These are phyloP conservation scores for Anastrepha obliqua DNA, from an alignment of 1,140 invertebrate species.

Conservation along the genomic window DNA sequence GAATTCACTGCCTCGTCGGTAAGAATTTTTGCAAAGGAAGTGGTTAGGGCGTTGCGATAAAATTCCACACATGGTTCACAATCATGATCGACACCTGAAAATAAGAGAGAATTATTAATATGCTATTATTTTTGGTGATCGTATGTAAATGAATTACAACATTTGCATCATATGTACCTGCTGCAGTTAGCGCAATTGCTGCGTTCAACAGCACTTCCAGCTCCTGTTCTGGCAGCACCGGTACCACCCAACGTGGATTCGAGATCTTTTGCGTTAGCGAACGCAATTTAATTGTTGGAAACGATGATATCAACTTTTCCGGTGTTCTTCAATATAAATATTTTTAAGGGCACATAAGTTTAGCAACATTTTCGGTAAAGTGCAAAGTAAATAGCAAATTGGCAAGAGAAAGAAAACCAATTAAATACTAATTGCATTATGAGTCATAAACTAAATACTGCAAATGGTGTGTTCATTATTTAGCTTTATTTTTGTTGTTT, in stretches of 20 bases:
- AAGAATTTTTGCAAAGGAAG: slow-evolving; percentile 97
- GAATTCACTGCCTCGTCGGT: slow-evolving; percentile 98
- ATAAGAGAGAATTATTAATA: slow-evolving; percentile 24
- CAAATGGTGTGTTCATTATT: not conserved
- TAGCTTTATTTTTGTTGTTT: not conserved
- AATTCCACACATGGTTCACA: slow-evolving; percentile 95
- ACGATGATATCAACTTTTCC: slow-evolving; percentile 76
- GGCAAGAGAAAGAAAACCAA: not conserved
- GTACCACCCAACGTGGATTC: slow-evolving; percentile 96
- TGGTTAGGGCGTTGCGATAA: slow-evolving; percentile 94
- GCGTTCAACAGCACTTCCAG: slow-evolving; percentile 93
- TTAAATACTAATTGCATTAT: not conserved
- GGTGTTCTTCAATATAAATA: slow-evolving; percentile 58
- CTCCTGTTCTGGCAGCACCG: slow-evolving; percentile 96
- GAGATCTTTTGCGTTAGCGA: slow-evolving; percentile 96
- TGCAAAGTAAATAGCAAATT: not conserved
- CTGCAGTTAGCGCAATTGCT: slow-evolving; percentile 89
- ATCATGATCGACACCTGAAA: slow-evolving; percentile 88
- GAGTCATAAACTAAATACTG: not conserved
- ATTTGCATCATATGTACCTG: slow-evolving; percentile 76
- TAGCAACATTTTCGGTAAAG: not conserved
- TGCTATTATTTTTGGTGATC: not conserved
- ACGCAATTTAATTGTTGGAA: slow-evolving; percentile 90
- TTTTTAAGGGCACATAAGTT: not conserved
- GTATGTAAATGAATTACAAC: not conserved